These are phyloP conservation scores for Reticulitermes speratus DNA, from an alignment of 1,140 invertebrate genomes.

Conservation along the genomic window DNA sequence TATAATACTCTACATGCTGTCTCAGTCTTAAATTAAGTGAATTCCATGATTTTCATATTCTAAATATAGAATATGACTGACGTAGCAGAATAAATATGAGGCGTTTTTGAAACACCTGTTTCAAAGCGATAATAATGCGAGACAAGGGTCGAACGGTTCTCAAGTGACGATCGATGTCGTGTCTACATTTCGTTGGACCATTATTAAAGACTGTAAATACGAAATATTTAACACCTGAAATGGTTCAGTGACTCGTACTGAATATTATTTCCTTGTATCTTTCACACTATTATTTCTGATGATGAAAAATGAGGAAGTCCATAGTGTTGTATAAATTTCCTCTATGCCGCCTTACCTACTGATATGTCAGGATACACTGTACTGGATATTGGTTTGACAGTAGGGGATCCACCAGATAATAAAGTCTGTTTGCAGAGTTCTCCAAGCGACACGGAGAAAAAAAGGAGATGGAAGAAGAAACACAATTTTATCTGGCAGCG, in stretches of 20 bases:
- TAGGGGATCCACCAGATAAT: background rate
- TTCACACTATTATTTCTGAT: background rate
- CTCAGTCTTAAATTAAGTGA: too few species aligned
- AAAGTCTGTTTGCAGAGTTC: slow-evolving; percentile 15
- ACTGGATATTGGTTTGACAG: background rate
- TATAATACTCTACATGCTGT: too few species aligned
- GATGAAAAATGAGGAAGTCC: background rate
- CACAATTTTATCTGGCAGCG: background rate
- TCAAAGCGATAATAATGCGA: background rate
- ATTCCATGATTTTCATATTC: too few species aligned
- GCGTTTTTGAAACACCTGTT: background rate
- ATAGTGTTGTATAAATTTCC: background rate
- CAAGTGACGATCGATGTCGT: too few species aligned
- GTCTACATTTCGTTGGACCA: background rate
- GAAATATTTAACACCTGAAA: background rate
- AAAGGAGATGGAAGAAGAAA: background rate
- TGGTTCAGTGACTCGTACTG: background rate
- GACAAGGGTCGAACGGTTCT: background rate
- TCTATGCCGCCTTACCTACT: background rate
- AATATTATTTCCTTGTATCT: background rate
- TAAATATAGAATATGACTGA: too few species aligned
- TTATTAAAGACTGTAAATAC: background rate
- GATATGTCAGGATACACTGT: background rate
- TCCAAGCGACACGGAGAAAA: background rate
- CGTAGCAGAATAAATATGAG: too few species aligned